Evolutionary conservation across 2,113 vertebrate species (phyloP).

Genomic region (Lepus europaeus): DNA sequence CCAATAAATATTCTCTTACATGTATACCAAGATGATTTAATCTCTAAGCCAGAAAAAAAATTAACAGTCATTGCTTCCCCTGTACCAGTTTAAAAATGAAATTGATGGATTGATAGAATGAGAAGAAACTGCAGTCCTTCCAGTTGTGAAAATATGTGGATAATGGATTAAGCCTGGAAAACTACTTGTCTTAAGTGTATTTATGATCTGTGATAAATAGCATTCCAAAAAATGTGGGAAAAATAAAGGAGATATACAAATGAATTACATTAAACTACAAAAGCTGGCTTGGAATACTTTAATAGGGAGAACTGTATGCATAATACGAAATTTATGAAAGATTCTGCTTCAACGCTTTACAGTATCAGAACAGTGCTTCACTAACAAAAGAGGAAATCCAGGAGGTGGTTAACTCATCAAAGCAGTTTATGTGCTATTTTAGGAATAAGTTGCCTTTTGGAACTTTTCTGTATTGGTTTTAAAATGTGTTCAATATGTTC

Average conservation of each 20-base stretch:
- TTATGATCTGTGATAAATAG: constrained; percentile 43
- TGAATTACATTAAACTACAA: constrained; percentile 2
- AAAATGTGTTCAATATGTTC: background rate
- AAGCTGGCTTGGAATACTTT: background rate
- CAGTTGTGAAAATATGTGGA: background rate
- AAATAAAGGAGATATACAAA: constrained; percentile 39
- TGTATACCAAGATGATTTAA: background rate
- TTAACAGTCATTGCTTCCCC: background rate
- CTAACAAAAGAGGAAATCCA: background rate
- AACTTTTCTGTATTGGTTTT: background rate
- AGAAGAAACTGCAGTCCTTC: background rate
- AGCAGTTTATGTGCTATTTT: constrained; percentile 2
- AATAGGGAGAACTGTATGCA: background rate
- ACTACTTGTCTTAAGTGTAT: background rate
- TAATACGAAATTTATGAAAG: constrained; percentile 12
- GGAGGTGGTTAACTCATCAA: background rate
- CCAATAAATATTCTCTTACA: background rate
- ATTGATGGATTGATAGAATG: background rate
- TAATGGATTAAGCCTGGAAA: background rate
- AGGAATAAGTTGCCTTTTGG: background rate
- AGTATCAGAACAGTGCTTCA: background rate
- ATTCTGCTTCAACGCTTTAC: background rate
- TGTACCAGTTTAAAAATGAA: background rate
- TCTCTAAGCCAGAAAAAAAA: background rate
- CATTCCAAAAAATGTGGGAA: constrained; percentile 30